These are phyloP conservation scores for Lissocephala sabroskyi DNA, from an alignment of 2,888 invertebrate species.

Conservation along the genomic window DNA sequence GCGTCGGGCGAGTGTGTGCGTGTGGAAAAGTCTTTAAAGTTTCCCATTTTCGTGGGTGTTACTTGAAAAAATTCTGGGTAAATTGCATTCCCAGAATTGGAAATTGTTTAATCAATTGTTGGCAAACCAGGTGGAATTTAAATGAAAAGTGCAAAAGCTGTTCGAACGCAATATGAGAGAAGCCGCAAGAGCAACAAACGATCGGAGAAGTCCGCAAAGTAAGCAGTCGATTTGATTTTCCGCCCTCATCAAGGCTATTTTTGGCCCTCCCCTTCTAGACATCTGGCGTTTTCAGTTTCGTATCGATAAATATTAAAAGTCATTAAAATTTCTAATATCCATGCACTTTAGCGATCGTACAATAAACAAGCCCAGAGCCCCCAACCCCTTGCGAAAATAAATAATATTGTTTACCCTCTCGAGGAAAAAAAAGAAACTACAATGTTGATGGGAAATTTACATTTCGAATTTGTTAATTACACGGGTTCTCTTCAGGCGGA, in stretches of 20 bases:
- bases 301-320: slow-evolving; percentile 44
- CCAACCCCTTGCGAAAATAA: no score
- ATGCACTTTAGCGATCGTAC: slow-evolving; percentile 46
- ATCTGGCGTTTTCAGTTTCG: not conserved
- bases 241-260: slow-evolving; percentile 7
- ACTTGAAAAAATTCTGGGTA: no score
- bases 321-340: slow-evolving; percentile 43
- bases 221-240: slow-evolving; percentile 22
- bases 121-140: slow-evolving; percentile 7
- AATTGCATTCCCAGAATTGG: no score
- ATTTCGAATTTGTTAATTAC: no score
- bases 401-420: no score
- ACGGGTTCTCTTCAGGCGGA: no score
- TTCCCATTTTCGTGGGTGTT: no score
- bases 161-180: slow-evolving; percentile 57
- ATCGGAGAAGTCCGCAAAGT: slow-evolving; percentile 58
- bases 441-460: no score
- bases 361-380: slow-evolving; percentile 58
- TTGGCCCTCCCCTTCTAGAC: slow-evolving; percentile 21
- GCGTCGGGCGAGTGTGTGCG: no score
- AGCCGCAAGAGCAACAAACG: slow-evolving; percentile 61
- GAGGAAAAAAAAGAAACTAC: no score
- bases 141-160: slow-evolving; percentile 64
- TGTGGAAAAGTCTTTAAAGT: no score
- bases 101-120: no score